Evolutionary conservation across 2,888 invertebrate species (phyloP).

Genomic region (Cataglyphis altisquamis): DNA sequence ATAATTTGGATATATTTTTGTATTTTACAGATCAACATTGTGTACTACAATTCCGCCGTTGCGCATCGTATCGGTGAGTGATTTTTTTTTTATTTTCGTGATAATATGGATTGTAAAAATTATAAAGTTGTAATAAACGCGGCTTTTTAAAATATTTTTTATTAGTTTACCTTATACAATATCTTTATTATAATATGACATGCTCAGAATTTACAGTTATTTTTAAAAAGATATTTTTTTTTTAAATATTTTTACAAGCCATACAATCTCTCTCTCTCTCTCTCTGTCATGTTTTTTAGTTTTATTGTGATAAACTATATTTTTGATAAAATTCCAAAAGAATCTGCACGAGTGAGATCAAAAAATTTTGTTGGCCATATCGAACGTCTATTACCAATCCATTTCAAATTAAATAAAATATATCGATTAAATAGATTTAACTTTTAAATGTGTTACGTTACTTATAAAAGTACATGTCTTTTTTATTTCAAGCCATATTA

Average conservation of each 20-base stretch:
- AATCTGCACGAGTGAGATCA: background rate
- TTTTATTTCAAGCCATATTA: too few relatives aligned
- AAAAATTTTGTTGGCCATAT: background rate
- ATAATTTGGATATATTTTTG: constrained; percentile 6
- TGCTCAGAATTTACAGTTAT: background rate
- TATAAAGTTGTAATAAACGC: background rate
- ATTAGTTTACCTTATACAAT: background rate
- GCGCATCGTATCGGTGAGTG: background rate
- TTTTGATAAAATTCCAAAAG: background rate
- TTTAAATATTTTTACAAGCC: background rate
- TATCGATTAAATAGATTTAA: background rate
- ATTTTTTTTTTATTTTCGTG: background rate
- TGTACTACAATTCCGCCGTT: constrained; percentile 1
- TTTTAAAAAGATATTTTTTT: background rate
- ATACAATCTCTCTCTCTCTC: background rate
- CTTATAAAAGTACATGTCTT: too few relatives aligned
- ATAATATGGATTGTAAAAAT: background rate
- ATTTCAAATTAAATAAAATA: background rate
- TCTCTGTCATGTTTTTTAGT: background rate
- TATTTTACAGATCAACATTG: background rate
- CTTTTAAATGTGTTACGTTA: background rate
- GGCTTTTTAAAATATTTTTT: background rate
- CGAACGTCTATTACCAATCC: background rate
- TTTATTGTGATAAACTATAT: background rate
- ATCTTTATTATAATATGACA: background rate